phyloP scores from a whole-genome alignment of 1,140 invertebrate species.

The Drosophila auraria region DNA sequence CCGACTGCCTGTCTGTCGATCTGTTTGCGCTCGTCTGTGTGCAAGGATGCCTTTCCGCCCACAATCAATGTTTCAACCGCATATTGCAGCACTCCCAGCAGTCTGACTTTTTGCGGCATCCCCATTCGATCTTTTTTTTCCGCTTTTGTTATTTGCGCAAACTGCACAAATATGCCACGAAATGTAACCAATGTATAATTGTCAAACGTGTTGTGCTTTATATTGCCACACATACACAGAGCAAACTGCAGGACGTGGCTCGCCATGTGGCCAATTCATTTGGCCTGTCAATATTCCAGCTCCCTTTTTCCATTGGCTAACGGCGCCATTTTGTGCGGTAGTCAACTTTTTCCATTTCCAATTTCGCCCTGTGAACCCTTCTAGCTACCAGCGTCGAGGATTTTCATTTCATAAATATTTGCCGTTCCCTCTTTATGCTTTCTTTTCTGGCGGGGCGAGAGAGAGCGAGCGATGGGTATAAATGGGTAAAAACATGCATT shows the following conservation, averaged over 20 bases:
- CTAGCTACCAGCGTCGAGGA: slow-evolving; percentile 33
- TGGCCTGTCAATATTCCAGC: slow-evolving; percentile 60
- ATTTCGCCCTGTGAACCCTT: slow-evolving; percentile 58
- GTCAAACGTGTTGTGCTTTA: slow-evolving; percentile 78
- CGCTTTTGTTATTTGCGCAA: slow-evolving; percentile 60
- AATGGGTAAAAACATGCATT: slow-evolving; percentile 34
- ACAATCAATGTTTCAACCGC: slow-evolving; percentile 65
- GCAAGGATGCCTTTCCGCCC: slow-evolving; percentile 18
- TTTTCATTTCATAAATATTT: slow-evolving; percentile 75
- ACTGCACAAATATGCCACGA: slow-evolving; percentile 76
- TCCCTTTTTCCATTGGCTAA: slow-evolving; percentile 35
- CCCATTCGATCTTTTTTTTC: slow-evolving; percentile 14
- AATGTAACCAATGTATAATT: slow-evolving; percentile 82
- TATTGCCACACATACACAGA: slow-evolving; percentile 54
- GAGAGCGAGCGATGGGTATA: too few relatives aligned
- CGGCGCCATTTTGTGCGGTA: slow-evolving; percentile 68
- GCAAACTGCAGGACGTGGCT: slow-evolving; percentile 27
- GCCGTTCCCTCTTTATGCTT: slow-evolving; percentile 44
- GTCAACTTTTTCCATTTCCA: slow-evolving; percentile 67
- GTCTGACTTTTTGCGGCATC: slow-evolving; percentile 58
- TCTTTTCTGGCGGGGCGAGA: neutral
- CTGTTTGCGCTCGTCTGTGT: slow-evolving; percentile 28
- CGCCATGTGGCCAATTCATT: slow-evolving; percentile 65
- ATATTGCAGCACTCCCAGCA: slow-evolving; percentile 48
- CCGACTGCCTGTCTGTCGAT: slow-evolving; percentile 41